Percentiles rank a stretch among this genome's conserved stretches.
Conservation (phyloP, 2,888 invertebrate genomes). For the Acleris holmiana region DNA sequence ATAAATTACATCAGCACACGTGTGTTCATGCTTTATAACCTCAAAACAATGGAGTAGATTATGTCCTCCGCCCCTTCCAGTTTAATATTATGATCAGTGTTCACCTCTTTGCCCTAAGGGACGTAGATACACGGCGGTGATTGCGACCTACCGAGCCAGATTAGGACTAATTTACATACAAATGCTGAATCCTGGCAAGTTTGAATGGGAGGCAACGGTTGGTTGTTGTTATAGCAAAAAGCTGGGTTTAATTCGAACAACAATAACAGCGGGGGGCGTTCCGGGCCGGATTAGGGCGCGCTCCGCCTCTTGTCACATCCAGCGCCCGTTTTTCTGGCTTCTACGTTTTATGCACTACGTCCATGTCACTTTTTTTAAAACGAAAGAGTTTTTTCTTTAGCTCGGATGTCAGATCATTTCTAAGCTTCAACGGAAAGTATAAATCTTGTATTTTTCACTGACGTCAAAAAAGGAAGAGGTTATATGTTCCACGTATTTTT, state of each 20-base stretch:
- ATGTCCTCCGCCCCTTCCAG: conserved; percentile 47
- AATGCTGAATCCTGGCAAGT: conserved; percentile 72
- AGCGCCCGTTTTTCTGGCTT: conserved; percentile 57
- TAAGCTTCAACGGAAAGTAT: neutral
- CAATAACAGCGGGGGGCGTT: conserved; percentile 64
- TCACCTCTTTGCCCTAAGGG: conserved; percentile 45
- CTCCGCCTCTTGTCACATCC: conserved; percentile 62
- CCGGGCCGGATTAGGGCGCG: conserved; percentile 63
- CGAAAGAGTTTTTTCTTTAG: conserved; percentile 4
- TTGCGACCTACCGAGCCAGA: conserved; percentile 67
- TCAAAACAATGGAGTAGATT: conserved; percentile 35
- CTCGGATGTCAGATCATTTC: neutral
- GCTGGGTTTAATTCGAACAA: conserved; percentile 73
- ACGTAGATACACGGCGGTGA: conserved; percentile 62
- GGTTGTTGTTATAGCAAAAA: conserved; percentile 79
- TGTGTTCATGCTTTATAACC: conserved; percentile 38
- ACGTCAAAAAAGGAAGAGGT: no score
- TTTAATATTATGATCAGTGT: conserved; percentile 49
- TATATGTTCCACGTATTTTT: no score
- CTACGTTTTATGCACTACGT: conserved; percentile 39
- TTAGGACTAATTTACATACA: conserved; percentile 81
- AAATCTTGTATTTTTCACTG: no score
- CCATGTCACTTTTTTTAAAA: conserved; percentile 1
- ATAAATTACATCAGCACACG: conserved; percentile 33
- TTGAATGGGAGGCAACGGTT: conserved; percentile 69